phyloP scores from a whole-genome alignment of 1,140 invertebrate genomes.

The Dinothrombium tinctorium region DNA sequence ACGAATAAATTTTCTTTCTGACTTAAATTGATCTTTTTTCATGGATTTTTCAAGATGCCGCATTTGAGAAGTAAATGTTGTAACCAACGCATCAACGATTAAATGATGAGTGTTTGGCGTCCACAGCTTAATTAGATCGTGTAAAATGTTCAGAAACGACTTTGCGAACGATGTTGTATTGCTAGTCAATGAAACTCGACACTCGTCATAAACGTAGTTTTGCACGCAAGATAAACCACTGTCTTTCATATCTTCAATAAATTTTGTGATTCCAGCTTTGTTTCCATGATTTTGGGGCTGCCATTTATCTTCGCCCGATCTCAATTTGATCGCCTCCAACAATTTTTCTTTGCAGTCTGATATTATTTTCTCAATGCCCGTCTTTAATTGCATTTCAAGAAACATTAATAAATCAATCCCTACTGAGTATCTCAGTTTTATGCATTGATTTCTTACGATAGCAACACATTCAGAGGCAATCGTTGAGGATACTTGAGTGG shows the following conservation, averaged over 20 bases:
- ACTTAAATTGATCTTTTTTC: slow-evolving; percentile 28
- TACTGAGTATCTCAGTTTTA: slow-evolving; percentile 18
- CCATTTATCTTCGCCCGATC: slow-evolving; percentile 42
- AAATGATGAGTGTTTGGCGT: slow-evolving; percentile 34
- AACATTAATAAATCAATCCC: slow-evolving; percentile 62
- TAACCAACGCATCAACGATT: slow-evolving; percentile 34
- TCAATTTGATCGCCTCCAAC: slow-evolving; percentile 41
- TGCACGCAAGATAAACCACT: slow-evolving; percentile 33
- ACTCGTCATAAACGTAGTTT: slow-evolving; percentile 32
- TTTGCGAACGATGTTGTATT: slow-evolving; percentile 45
- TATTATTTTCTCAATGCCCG: slow-evolving; percentile 32
- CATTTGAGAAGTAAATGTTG: slow-evolving; percentile 38
- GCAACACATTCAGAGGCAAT: slow-evolving; percentile 64
- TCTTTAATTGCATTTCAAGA: slow-evolving; percentile 46
- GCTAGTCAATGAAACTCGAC: slow-evolving; percentile 37
- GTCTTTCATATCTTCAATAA: slow-evolving; percentile 30
- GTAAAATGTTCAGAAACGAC: slow-evolving; percentile 34
- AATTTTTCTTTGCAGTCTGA: slow-evolving; percentile 44
- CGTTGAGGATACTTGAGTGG: slow-evolving; percentile 56
- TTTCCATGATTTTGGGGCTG: slow-evolving; percentile 37
- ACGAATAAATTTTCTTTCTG: slow-evolving; percentile 24
- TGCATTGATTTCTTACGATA: slow-evolving; percentile 45
- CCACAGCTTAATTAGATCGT: slow-evolving; percentile 39
- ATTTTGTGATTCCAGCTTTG: slow-evolving; percentile 27
- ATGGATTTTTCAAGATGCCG: slow-evolving; percentile 34